Evolutionary conservation across 2,113 vertebrate species (phyloP).

Genomic region (Ramphastos sulfuratus): DNA sequence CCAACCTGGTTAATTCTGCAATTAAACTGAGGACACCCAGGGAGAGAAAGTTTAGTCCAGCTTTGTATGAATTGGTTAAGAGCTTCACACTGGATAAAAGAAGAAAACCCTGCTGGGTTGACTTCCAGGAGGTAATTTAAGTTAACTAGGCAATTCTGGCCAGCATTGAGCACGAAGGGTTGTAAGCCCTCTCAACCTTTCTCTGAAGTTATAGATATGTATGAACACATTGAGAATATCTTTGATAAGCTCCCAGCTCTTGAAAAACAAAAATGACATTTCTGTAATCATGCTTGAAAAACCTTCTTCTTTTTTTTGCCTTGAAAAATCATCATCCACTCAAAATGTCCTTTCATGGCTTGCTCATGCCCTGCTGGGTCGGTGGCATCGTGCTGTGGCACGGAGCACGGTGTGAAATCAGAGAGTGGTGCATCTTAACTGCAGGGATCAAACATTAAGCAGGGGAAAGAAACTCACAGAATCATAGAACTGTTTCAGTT

Average conservation of each 20-base stretch:
- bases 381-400: background rate
- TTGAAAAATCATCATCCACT: background rate
- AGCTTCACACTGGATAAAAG: background rate
- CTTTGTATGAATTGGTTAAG: background rate
- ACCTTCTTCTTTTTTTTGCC: background rate
- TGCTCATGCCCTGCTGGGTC: background rate
- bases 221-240: background rate
- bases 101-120: background rate
- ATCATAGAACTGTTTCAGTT: too few relatives aligned
- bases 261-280: background rate
- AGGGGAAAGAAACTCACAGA: background rate
- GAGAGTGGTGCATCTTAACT: background rate
- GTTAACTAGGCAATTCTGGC: background rate
- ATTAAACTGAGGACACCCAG: background rate
- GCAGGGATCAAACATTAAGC: background rate
- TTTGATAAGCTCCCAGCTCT: constrained; percentile 22
- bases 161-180: background rate
- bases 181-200: background rate
- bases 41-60: background rate
- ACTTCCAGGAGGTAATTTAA: background rate
- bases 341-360: background rate
- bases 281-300: constrained; percentile 19
- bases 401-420: background rate
- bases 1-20: too few relatives aligned
- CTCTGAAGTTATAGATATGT: constrained; percentile 11